Base-by-base conservation (phyloP, 2,888 invertebrate species). In the Corbicula japonica region DNA sequence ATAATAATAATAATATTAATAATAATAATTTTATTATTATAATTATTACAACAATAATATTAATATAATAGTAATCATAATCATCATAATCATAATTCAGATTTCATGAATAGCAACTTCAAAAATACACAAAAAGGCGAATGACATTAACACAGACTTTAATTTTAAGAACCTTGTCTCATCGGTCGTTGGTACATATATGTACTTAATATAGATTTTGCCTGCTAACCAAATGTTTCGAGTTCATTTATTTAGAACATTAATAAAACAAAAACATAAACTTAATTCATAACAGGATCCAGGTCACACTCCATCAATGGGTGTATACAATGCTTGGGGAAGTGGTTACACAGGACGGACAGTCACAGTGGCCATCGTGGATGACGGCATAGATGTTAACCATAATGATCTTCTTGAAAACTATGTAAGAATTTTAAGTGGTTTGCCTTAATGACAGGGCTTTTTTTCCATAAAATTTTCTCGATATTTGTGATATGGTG, bases 371-470 rank as follows among this genome's bases (percentile, higher is more conserved):
- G 63, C 50, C 8, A 23, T 63, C 10, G 50, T 63, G 21, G 63
- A 63, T 35, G 35, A 63, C 26, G 63, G 63, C 1, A 63, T 63
- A 26, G 63, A 63, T 23, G 50, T 23, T 18, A 50, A 23, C 3
- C 63, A 63, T 34, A 15, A 26, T 18, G 63, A 63, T 12, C 34
- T 63, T 32, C 6, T 26, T 18, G 26, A 21, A 21, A 63, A 63
- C 18, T 50, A 63, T 35, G 63, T 63, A 63, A 35, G 35, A 12
- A 5, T n/a, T n/a, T 12, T n/a, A n/a, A 48, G 21, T n/a, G 18
- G n/a, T 48, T 12, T 48, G 5, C 5, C 5, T 48, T 5, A 48
- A n/a, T 6, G n/a, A n/a, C n/a, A 18, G 4, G 21, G 18, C 21
- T 18, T 6, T n/a, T n/a, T n/a, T n/a, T n/a, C n/a, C n/a, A n/a